Percentiles rank a stretch among this genome's conserved stretches.
Evolutionary conservation across 2,888 invertebrate species (phyloP).

Genomic region (Ectropis crepuscularia): DNA sequence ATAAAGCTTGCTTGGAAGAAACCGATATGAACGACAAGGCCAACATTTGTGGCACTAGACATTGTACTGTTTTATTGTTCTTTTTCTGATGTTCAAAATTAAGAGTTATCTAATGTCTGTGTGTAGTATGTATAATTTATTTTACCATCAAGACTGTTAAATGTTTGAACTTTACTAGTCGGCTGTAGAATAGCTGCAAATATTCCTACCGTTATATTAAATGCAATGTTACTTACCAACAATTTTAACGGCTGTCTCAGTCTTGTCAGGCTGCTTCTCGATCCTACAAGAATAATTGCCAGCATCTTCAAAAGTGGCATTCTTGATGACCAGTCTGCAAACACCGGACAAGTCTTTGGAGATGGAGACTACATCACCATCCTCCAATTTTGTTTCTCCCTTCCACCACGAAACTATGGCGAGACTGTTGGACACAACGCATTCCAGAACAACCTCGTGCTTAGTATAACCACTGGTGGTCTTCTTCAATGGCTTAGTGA

Average conservation of each 20-base stretch:
- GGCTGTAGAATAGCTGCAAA: no score
- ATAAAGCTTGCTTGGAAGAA: no score
- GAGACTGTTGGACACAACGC: constrained; percentile 96
- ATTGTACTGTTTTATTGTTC: no score
- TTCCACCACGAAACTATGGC: constrained; percentile 98
- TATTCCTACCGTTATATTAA: no score
- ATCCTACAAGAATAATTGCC: constrained; percentile 96
- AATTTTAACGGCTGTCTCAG: constrained; percentile 91
- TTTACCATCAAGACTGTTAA: no score
- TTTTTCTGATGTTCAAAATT: no score
- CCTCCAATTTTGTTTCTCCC: constrained; percentile 91
- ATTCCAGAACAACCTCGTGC: constrained; percentile 96
- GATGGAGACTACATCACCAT: constrained; percentile 92
- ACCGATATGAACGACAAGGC: no score
- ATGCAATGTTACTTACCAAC: constrained; percentile 83
- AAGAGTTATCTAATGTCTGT: no score
- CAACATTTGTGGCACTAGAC: no score
- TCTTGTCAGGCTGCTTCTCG: constrained; percentile 94
- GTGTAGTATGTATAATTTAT: no score
- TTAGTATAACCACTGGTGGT: constrained; percentile 94
- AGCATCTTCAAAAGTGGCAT: constrained; percentile 92
- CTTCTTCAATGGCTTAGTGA: constrained; percentile 95
- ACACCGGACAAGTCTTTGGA: constrained; percentile 97
- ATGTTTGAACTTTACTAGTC: no score
- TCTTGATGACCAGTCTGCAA: constrained; percentile 94